Evolutionary conservation across 2,888 invertebrate species (phyloP).

Genomic region (Periphyllus acericola): DNA sequence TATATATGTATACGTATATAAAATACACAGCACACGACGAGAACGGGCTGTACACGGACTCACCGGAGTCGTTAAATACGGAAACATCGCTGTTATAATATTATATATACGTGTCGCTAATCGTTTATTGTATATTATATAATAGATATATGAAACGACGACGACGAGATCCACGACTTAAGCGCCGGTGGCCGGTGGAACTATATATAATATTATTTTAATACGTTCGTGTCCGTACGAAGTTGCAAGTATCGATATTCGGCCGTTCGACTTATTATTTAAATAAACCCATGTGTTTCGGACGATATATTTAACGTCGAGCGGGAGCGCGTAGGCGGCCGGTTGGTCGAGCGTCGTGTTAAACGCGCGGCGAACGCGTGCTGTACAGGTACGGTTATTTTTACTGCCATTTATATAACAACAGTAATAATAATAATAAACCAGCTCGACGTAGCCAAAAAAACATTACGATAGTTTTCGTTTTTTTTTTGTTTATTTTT

Average conservation of each 20-base stretch:
- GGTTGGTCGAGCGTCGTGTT: neutral
- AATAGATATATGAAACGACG: neutral
- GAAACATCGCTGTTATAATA: constrained; percentile 32
- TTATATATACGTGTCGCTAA: constrained; percentile 40
- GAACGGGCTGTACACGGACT: neutral
- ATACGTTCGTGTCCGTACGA: too few species aligned
- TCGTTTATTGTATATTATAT: constrained; percentile 25
- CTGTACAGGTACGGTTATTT: neutral
- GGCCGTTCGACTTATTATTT: neutral
- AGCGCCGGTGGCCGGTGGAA: constrained; percentile 40
- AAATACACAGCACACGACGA: neutral
- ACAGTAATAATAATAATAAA: constrained; percentile 5
- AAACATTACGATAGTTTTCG: too few species aligned
- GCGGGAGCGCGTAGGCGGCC: neutral
- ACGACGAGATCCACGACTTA: neutral
- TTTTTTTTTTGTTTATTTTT: neutral
- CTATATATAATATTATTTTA: neutral
- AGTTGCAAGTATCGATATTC: neutral
- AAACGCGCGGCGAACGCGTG: neutral
- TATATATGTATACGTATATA: too few species aligned
- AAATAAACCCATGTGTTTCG: neutral
- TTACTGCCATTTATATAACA: neutral
- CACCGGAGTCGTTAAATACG: constrained; percentile 49
- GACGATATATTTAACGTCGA: neutral
- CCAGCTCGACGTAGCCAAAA: too few species aligned